Conservation (phyloP, 1,140 invertebrate species). For the Tetraneura akinire region DNA sequence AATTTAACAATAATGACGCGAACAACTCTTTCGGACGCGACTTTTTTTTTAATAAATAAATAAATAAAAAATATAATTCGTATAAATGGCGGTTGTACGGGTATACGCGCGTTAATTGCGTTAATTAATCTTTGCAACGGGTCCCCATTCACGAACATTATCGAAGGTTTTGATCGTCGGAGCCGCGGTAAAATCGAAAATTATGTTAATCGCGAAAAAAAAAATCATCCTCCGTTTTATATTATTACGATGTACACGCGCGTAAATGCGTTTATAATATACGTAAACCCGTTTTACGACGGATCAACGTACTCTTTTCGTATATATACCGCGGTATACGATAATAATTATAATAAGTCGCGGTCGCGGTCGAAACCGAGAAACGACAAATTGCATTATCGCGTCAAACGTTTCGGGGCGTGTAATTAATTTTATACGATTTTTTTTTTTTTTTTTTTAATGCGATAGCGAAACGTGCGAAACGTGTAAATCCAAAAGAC, state of each 20-base stretch:
- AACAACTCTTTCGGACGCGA: no score
- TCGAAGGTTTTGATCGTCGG: neutral
- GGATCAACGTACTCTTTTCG: neutral
- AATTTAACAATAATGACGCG: no score
- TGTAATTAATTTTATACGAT: neutral
- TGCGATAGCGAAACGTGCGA: neutral
- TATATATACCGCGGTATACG: neutral
- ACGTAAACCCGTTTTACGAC: neutral
- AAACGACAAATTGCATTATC: constrained; percentile 18
- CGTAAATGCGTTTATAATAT: no score
- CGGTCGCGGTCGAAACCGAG: neutral
- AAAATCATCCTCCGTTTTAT: no score
- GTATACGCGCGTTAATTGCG: no score
- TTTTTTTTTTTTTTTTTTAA: neutral
- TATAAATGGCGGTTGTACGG: no score
- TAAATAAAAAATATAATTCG: no score
- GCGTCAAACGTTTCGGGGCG: neutral
- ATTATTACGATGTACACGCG: no score
- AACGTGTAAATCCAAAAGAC: neutral
- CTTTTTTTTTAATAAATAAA: no score
- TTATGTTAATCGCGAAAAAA: neutral
- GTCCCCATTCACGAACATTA: no score
- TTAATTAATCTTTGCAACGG: no score
- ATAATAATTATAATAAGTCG: no score
- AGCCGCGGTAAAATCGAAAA: neutral